phyloP scores from a whole-genome alignment of 2,113 vertebrate species.

The Phrynosoma platyrhinos region DNA sequence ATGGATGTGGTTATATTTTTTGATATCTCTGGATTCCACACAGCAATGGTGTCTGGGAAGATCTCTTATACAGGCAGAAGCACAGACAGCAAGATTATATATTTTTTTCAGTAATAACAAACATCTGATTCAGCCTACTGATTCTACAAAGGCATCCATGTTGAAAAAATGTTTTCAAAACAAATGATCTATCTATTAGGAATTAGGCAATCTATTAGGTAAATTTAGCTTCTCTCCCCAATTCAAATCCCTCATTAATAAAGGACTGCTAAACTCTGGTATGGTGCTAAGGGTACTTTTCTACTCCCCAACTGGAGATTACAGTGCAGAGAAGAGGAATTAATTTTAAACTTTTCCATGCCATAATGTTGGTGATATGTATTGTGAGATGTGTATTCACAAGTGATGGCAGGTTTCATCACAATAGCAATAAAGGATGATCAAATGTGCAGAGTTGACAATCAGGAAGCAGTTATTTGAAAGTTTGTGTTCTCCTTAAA shows the following conservation, averaged over 20 bases:
- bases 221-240: too few species aligned
- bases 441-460: too few species aligned
- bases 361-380: too few species aligned
- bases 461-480: too few species aligned
- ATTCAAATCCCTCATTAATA: background rate
- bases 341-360: background rate
- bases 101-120: constrained; percentile 5
- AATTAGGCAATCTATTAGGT: background rate
- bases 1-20: constrained; percentile 33
- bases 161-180: background rate
- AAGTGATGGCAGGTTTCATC: too few species aligned
- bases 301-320: background rate
- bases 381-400: too few species aligned
- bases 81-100: background rate
- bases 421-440: too few species aligned
- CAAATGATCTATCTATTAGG: background rate
- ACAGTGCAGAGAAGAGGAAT: background rate
- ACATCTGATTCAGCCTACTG: constrained; percentile 14
- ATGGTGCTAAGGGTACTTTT: too few species aligned
- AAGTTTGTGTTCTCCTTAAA: too few species aligned
- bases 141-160: background rate
- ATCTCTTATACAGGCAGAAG: constrained; percentile 13
- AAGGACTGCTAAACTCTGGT: background rate
- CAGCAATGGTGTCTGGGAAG: constrained; percentile 10
- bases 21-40: constrained; percentile 17